Conservation (phyloP, 2,888 invertebrate species). For the Monoplex corrugatus region DNA sequence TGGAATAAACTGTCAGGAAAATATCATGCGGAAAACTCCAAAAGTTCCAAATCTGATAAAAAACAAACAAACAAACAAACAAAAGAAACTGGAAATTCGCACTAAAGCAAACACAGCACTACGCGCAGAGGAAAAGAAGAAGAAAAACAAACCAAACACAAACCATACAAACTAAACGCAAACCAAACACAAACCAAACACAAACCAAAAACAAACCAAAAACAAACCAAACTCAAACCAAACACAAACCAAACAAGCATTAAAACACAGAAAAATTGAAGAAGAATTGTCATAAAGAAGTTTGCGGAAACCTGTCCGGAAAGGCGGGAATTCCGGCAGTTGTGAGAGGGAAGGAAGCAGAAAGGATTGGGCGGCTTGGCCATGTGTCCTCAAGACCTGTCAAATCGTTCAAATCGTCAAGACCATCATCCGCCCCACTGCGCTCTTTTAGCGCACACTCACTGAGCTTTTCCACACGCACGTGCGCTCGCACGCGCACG, state of each 20-base stretch:
- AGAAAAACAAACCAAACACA: not conserved
- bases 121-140: not conserved
- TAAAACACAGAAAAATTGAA: too few species aligned
- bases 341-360: not conserved
- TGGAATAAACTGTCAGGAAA: too few species aligned
- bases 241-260: too few species aligned
- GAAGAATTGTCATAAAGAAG: too few species aligned
- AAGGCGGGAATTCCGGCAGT: not conserved
- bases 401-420: slow-evolving; percentile 20
- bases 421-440: slow-evolving; percentile 4
- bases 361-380: not conserved
- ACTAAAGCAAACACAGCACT: not conserved
- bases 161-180: too few species aligned
- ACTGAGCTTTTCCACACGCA: slow-evolving; percentile 23
- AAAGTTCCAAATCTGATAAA: too few species aligned
- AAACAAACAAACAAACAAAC: not conserved
- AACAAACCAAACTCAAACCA: too few species aligned
- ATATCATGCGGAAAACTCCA: too few species aligned
- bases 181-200: too few species aligned
- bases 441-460: not conserved
- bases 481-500: slow-evolving; percentile 25
- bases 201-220: too few species aligned
- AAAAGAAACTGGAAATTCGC: not conserved
- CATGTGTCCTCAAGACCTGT: slow-evolving; percentile 18
- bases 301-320: too few species aligned